A percentile compares a stretch with the other conserved stretches of the same genome.
Conservation (phyloP, 2,888 invertebrate genomes). For the Xestoiulus laeticollis region DNA sequence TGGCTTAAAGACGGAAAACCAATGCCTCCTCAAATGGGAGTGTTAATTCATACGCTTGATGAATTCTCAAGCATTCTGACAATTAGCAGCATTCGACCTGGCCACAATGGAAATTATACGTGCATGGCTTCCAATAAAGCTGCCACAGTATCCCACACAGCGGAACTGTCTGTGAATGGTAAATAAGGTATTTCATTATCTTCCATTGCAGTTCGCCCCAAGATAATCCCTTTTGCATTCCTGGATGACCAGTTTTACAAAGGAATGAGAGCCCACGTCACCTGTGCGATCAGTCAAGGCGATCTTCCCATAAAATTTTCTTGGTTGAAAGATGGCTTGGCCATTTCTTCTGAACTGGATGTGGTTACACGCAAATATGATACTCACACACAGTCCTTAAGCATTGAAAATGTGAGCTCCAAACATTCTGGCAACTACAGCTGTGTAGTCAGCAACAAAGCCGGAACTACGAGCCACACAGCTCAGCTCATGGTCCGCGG, state of each 20-base stretch:
- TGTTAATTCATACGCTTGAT: conserved; percentile 44
- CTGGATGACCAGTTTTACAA: conserved; percentile 54
- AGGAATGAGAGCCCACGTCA: conserved; percentile 53
- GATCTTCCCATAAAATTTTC: conserved; percentile 62
- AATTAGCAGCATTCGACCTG: conserved; percentile 50
- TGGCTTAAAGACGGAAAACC: conserved; percentile 73
- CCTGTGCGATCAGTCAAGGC: conserved; percentile 57
- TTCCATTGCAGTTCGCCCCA: conserved; percentile 53
- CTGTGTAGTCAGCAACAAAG: conserved; percentile 57
- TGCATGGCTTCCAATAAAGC: conserved; percentile 52
- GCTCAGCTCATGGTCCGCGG: conserved; percentile 51
- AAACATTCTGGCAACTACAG: conserved; percentile 64
- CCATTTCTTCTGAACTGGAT: conserved; percentile 59
- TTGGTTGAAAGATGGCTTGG: conserved; percentile 63
- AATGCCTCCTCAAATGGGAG: conserved; percentile 44
- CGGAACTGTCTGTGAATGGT: conserved; percentile 53
- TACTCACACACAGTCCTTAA: conserved; percentile 61
- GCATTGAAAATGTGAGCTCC: conserved; percentile 62
- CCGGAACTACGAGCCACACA: conserved; percentile 47
- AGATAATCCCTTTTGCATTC: conserved; percentile 53
- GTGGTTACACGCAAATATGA: conserved; percentile 59
- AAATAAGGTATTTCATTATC: conserved; percentile 44
- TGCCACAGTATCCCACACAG: conserved; percentile 50
- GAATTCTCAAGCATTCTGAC: conserved; percentile 54
- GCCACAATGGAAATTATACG: conserved; percentile 48